Percentiles rank a stretch among this genome's conserved stretches.
Evolutionary conservation across 2,888 invertebrate genomes (phyloP).

Genomic region (Epinotia nisella): DNA sequence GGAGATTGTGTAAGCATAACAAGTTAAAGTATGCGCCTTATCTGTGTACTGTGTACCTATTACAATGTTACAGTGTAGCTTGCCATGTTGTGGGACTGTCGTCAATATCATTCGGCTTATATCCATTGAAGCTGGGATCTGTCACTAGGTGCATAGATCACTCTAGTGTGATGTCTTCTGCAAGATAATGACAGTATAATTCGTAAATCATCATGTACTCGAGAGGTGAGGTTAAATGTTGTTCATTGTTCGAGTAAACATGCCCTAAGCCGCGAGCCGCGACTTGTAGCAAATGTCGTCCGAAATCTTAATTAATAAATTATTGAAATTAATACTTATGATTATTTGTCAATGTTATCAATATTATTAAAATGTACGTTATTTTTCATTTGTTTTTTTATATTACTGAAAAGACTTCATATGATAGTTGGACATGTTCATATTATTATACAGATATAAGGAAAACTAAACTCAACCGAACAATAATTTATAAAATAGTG

Average conservation of each 20-base stretch:
- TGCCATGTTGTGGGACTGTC: slow-evolving; percentile 11
- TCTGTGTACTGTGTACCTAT: slow-evolving; percentile 17
- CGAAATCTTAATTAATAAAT: slow-evolving; percentile 57
- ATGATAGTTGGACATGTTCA: slow-evolving; percentile 25
- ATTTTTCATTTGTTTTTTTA: slow-evolving; percentile 44
- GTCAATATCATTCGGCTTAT: slow-evolving; percentile 11
- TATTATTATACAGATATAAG: slow-evolving; percentile 34
- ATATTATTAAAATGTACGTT: slow-evolving; percentile 47
- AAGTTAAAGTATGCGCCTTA: slow-evolving; percentile 12
- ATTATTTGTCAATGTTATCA: slow-evolving; percentile 54
- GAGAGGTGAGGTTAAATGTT: background rate
- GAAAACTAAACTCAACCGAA: slow-evolving; percentile 34
- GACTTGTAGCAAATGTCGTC: slow-evolving; percentile 48
- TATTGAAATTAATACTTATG: slow-evolving; percentile 51
- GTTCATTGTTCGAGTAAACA: background rate
- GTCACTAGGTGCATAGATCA: slow-evolving; percentile 62
- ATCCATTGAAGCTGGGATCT: slow-evolving; percentile 50
- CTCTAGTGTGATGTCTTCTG: background rate
- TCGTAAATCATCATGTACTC: background rate
- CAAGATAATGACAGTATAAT: background rate
- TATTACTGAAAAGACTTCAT: slow-evolving; percentile 39
- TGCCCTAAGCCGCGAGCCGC: slow-evolving; percentile 43
- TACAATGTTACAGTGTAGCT: slow-evolving; percentile 24
- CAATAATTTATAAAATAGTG: slow-evolving; percentile 48
- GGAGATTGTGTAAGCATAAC: slow-evolving; percentile 14